These are phyloP conservation scores for Apis laboriosa DNA, from an alignment of 1,140 invertebrate genomes.

Conservation along the genomic window DNA sequence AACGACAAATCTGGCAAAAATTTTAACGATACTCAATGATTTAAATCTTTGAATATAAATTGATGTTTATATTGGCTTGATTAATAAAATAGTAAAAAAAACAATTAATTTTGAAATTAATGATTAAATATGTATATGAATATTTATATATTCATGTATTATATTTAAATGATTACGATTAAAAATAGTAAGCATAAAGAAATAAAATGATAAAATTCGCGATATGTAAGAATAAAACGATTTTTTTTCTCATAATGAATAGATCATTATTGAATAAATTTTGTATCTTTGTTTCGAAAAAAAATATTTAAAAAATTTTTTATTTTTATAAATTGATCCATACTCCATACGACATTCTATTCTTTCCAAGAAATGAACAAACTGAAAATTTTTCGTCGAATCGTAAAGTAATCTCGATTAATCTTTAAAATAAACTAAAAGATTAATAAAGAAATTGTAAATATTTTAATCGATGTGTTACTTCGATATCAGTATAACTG, in stretches of 20 bases:
- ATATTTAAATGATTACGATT: too few species aligned
- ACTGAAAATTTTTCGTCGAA: constrained; percentile 37
- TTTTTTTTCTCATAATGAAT: too few species aligned
- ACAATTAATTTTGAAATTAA: background rate
- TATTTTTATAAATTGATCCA: too few species aligned
- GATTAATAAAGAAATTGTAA: constrained; percentile 40
- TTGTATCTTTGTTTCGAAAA: too few species aligned
- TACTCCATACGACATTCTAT: background rate
- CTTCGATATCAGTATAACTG: constrained; percentile 23
- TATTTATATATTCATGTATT: too few species aligned
- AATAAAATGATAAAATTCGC: too few species aligned
- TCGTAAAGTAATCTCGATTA: constrained; percentile 6
- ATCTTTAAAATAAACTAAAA: constrained; percentile 1
- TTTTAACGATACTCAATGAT: background rate
- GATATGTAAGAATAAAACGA: too few species aligned
- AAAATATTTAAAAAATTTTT: too few species aligned
- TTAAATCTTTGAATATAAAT: background rate
- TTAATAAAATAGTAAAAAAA: background rate
- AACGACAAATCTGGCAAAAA: background rate
- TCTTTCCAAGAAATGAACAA: background rate
- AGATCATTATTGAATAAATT: too few species aligned
- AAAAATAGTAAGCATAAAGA: too few species aligned
- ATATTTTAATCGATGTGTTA: constrained; percentile 26
- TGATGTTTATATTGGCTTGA: background rate
- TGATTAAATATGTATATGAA: too few species aligned